Evolutionary conservation across 2,113 vertebrate genomes (phyloP).

Genomic region (Cyprinodon variegatus): DNA sequence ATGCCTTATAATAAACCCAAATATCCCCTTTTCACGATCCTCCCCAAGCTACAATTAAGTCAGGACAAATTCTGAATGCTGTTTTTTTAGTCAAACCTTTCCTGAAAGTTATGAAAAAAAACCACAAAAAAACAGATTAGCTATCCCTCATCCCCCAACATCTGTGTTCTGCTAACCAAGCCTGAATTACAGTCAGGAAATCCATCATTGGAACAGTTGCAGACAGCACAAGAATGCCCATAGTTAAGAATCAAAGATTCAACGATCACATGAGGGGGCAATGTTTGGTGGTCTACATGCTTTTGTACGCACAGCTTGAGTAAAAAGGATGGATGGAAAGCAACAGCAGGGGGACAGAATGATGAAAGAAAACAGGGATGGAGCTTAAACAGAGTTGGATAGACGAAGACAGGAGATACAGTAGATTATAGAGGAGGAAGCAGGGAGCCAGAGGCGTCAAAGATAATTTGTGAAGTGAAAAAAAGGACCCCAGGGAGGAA

Average conservation of each 20-base stretch:
- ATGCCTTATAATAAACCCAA: not conserved
- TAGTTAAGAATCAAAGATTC: not conserved
- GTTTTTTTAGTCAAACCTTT: not conserved
- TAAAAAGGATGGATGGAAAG: not conserved
- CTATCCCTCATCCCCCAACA: not conserved
- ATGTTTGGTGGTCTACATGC: not conserved
- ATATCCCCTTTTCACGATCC: not conserved
- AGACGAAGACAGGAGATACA: slow-evolving; percentile 10
- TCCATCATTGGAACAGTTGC: not conserved
- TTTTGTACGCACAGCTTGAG: not conserved
- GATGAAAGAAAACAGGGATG: not conserved
- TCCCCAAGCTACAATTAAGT: not conserved
- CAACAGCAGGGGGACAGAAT: not conserved
- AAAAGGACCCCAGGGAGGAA: not conserved
- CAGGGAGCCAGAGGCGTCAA: not conserved
- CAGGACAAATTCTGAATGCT: not conserved
- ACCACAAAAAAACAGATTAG: not conserved
- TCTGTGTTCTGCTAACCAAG: not conserved
- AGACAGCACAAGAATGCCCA: not conserved
- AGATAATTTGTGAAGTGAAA: slow-evolving; percentile 25
- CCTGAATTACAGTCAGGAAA: not conserved
- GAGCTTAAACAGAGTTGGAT: slow-evolving; percentile 12
- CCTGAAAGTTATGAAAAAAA: not conserved
- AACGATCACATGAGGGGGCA: not conserved
- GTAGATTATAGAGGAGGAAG: not conserved